phyloP scores from a whole-genome alignment of 2,888 invertebrate species.

The Hipparchia semele region DNA sequence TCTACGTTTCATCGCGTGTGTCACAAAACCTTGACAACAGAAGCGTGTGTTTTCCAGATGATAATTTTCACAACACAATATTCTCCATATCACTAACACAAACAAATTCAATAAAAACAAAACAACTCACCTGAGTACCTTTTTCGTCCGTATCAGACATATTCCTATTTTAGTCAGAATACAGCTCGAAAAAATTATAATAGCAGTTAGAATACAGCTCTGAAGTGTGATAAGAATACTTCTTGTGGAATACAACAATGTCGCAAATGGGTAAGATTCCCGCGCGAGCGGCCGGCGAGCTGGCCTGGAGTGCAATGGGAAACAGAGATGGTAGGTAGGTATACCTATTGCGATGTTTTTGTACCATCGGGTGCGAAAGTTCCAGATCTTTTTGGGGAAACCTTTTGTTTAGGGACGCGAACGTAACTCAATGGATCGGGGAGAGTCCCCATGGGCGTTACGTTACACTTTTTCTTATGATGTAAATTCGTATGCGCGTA shows the following conservation, averaged over 20 bases:
- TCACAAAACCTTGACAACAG: not conserved
- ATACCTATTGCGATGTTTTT: not conserved
- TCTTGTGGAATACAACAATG: conserved; percentile 13
- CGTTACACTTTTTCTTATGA: too few relatives aligned
- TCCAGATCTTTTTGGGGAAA: not conserved
- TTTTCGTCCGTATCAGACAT: conserved; percentile 66
- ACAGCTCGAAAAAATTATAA: not conserved
- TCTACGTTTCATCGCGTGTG: too few relatives aligned
- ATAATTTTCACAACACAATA: not conserved
- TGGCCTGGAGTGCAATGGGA: conserved; percentile 47
- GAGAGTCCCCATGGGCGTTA: not conserved
- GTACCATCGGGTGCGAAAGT: conserved; percentile 26
- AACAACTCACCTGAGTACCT: conserved; percentile 59
- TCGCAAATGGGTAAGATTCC: not conserved
- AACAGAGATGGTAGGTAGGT: conserved; percentile 16
- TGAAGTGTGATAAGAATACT: too few relatives aligned
- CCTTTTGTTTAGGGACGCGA: not conserved
- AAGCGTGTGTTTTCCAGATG: not conserved
- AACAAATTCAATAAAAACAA: conserved; percentile 7
- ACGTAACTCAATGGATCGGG: not conserved
- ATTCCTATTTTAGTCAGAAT: not conserved
- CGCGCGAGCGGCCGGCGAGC: conserved; percentile 40
- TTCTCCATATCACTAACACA: not conserved
- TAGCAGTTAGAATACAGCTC: not conserved
- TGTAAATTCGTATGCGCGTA: not conserved